These are phyloP conservation scores for Athene noctua DNA, from an alignment of 2,113 vertebrate genomes.

Conservation along the genomic window DNA sequence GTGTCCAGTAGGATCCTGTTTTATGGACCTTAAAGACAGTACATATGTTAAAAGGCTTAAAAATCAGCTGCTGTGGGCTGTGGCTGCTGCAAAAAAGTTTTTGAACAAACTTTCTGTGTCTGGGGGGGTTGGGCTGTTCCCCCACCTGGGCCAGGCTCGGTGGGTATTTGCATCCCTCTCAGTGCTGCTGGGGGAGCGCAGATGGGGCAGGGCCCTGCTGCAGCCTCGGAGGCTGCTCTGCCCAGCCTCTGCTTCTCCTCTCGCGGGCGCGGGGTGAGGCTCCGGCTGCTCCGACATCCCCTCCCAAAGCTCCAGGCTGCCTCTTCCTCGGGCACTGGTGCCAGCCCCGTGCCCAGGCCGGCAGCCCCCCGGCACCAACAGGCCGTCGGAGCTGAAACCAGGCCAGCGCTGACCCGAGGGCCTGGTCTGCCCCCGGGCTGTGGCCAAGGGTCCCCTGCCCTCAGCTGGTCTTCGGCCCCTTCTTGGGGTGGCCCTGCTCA, in stretches of 20 bases:
- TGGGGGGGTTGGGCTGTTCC: fast-evolving
- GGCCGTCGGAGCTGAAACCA: fast-evolving
- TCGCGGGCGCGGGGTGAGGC: fast-evolving
- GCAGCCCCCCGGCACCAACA: fast-evolving
- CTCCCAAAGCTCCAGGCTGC: not conserved
- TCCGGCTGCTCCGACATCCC: not conserved
- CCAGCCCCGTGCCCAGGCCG: fast-evolving
- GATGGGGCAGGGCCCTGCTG: fast-evolving
- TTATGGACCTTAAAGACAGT: not conserved
- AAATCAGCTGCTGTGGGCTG: not conserved
- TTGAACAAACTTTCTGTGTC: not conserved
- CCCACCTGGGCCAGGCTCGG: too few species aligned
- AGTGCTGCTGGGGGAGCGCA: not conserved
- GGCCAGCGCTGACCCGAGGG: fast-evolving
- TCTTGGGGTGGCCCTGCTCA: not conserved
- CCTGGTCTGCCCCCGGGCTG: fast-evolving
- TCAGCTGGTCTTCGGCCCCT: not conserved
- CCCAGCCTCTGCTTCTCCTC: too few species aligned
- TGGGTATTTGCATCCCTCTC: not conserved
- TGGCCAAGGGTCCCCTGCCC: not conserved
- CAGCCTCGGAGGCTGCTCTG: not conserved
- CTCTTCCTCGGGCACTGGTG: fast-evolving
- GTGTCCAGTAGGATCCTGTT: not conserved
- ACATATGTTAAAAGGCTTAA: not conserved
- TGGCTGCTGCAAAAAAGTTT: not conserved